phyloP scores from a whole-genome alignment of 2,888 invertebrate genomes.

The Drosophila maculinotata region DNA sequence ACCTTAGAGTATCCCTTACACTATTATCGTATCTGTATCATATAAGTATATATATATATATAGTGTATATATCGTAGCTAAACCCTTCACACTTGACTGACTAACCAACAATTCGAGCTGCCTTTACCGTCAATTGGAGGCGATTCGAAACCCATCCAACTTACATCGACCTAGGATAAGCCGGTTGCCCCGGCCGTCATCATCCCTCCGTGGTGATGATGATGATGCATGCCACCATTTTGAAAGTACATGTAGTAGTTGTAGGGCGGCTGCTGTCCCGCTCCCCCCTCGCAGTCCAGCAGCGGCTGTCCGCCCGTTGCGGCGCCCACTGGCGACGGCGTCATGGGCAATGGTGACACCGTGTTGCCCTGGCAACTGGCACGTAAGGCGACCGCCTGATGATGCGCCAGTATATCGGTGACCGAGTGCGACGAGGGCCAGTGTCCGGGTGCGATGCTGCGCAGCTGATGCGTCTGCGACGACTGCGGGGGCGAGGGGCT shows the following conservation, averaged over 20 bases:
- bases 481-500: conserved; percentile 85
- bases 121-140: conserved; percentile 8
- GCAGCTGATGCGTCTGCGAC: conserved; percentile 81
- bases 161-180: conserved; percentile 68
- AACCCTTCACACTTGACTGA: conserved; percentile 47
- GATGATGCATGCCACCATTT: conserved; percentile 84
- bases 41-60: conserved; percentile 7
- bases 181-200: conserved; percentile 84
- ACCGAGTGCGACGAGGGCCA: conserved; percentile 87
- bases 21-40: conserved; percentile 27
- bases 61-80: conserved; percentile 37
- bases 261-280: conserved; percentile 82
- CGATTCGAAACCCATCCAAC: conserved; percentile 49
- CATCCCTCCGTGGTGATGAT: conserved; percentile 83
- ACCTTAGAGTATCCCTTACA: conserved; percentile 27
- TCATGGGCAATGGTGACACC: conserved; percentile 78
- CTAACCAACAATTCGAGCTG: conserved; percentile 32
- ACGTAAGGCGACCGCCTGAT: conserved; percentile 84
- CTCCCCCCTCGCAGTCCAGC: conserved; percentile 80
- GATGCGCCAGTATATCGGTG: conserved; percentile 86
- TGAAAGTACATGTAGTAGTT: conserved; percentile 85
- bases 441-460: conserved; percentile 80
- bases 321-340: conserved; percentile 67
- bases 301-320: conserved; percentile 69
- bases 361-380: conserved; percentile 83